Percentiles rank a stretch among this genome's conserved stretches.
Evolutionary conservation across 2,888 invertebrate genomes (phyloP).

Genomic region (Horisme vitalbata): DNA sequence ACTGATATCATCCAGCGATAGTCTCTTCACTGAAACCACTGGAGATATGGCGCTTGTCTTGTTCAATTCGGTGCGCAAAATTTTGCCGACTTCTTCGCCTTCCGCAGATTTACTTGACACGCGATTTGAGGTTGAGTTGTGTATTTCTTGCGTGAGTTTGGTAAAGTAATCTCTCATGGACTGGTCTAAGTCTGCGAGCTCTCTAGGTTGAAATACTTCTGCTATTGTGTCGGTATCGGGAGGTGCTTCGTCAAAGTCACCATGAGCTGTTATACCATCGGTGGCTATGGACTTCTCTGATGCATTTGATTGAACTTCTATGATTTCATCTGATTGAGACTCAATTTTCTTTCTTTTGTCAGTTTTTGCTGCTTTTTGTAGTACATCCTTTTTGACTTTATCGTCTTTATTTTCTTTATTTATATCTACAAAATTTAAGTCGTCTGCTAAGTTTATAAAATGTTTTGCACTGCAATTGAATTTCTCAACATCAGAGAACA

Average conservation of each 20-base stretch:
- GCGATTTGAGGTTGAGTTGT: constrained; percentile 21
- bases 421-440: constrained; percentile 30
- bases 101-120: constrained; percentile 6
- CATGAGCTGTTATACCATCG: constrained; percentile 62
- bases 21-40: constrained; percentile 37
- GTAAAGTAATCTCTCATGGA: constrained; percentile 50
- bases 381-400: constrained; percentile 1
- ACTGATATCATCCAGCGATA: constrained; percentile 45
- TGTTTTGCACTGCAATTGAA: constrained; percentile 37
- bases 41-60: constrained; percentile 33
- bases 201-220: constrained; percentile 46
- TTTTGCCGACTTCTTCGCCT: constrained; percentile 1
- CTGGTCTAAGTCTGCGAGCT: constrained; percentile 46
- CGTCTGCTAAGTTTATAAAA: constrained; percentile 35
- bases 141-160: constrained; percentile 46
- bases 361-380: constrained; percentile 13
- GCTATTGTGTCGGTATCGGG: constrained; percentile 44
- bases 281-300: constrained; percentile 55
- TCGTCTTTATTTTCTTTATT: constrained; percentile 14
- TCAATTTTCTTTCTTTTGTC: background rate
- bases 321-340: background rate
- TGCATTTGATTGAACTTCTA: no score
- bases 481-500: constrained; percentile 50
- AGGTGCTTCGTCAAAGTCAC: constrained; percentile 54
- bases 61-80: background rate